Base-by-base conservation (phyloP, 1,140 invertebrate genomes). In the Cyclina sinensis region DNA sequence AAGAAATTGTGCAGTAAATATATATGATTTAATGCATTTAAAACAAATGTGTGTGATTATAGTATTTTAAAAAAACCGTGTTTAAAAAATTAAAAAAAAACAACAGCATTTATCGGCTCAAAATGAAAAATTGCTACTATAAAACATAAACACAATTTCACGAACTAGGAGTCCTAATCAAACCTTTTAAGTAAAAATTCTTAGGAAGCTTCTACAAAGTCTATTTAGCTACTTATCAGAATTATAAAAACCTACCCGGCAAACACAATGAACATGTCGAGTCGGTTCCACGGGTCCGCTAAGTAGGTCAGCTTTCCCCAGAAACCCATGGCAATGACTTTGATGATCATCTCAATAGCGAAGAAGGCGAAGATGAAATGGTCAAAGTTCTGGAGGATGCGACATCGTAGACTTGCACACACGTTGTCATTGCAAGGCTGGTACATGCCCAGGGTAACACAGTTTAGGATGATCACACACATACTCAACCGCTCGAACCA, bases 401-500 rank as follows among this genome's bases (percentile, higher is more conserved):
- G 97, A 96, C 99, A 99, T 93, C 99, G 97, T 95, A 98, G 98
- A 80, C 98, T 98, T 74, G 97, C 96, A 94, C 99, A 99, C 32
- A 95, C 91, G 90, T 97, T 97, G 94, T 99, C 98, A 27, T 94
- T 94, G 95, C 99, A 99, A 14, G 99, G 99, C 96, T 99, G 98
- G 96, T 99, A 99, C 99, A 99, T 99, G 59, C 99, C 99, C 90
- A 99, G 96, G 0, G 99, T 99, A 73, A 99, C 97, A 96, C 99
- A 99, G 96, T 99, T 99, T 91, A 99, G 96, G 79, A 99, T 96
- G 92, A 99, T 99, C 30, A 99, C 98, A 96, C 99, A 96, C 98
- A 99, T 99, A 94, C 98, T 99, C 90, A 99, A 96, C 88, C 99
- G 97, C 96, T 99, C 99, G 96, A 99, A 99, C 99, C 99, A 99